phyloP scores from a whole-genome alignment of 1,140 invertebrate species.

The Lethrus apterus region DNA sequence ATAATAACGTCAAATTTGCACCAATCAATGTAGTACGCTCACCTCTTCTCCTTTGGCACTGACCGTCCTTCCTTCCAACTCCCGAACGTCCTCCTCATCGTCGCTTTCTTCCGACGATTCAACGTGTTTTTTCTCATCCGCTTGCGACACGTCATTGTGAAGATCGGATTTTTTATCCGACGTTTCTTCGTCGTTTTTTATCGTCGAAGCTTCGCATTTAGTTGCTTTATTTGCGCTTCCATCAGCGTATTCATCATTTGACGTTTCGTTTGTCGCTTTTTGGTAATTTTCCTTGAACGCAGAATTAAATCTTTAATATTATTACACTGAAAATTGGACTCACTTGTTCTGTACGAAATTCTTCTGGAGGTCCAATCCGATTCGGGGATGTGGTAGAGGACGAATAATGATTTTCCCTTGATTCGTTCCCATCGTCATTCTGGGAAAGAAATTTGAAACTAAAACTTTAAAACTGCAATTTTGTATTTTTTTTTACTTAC shows the following conservation, averaged over 20 bases:
- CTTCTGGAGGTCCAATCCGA: background rate
- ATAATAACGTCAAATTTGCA: background rate
- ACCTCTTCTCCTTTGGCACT: constrained; percentile 73
- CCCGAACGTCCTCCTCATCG: constrained; percentile 58
- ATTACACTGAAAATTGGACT: background rate
- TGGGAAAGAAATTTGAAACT: background rate
- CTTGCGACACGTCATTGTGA: no score
- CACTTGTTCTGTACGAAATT: background rate
- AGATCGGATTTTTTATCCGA: no score
- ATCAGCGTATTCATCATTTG: no score
- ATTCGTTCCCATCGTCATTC: constrained; percentile 3
- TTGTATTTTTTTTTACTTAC: no score
- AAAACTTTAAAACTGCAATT: no score
- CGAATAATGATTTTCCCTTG: background rate
- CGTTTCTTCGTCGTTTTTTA: no score
- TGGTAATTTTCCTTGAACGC: no score
- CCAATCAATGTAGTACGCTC: constrained; percentile 16
- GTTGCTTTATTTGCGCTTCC: no score
- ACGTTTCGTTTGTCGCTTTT: no score
- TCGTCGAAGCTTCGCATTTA: no score
- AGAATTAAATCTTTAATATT: background rate
- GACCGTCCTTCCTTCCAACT: constrained; percentile 69
- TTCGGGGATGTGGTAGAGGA: background rate
- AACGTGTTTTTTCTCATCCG: background rate
- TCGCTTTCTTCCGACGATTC: constrained; percentile 29